These are phyloP conservation scores for Poeciliopsis paucimaculata DNA, from an alignment of 2,797 vertebrate species.

Conservation along the genomic window DNA sequence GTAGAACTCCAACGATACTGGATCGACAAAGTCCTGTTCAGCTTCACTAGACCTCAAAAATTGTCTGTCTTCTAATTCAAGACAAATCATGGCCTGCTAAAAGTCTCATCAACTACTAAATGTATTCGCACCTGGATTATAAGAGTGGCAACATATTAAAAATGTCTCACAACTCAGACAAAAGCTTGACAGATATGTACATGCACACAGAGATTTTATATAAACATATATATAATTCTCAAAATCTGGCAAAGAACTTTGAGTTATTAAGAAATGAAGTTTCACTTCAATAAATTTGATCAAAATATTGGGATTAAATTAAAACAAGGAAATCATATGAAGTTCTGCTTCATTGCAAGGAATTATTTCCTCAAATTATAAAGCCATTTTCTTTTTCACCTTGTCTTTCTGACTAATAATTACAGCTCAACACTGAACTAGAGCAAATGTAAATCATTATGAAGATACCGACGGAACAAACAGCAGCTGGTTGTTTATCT, in stretches of 20 bases:
- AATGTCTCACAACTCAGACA: too few relatives aligned
- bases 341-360: neutral
- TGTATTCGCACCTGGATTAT: slow-evolving; percentile 28
- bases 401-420: neutral
- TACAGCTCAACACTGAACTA: neutral
- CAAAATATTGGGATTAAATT: neutral
- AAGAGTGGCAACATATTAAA: neutral
- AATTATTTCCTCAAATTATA: neutral
- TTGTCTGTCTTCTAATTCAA: slow-evolving; percentile 45
- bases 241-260: neutral
- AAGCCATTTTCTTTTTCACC: neutral
- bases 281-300: neutral
- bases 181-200: neutral
- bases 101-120: slow-evolving; percentile 64
- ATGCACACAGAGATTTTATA: neutral
- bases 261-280: slow-evolving; percentile 7
- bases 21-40: slow-evolving; percentile 66
- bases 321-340: neutral
- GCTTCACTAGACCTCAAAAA: slow-evolving; percentile 46
- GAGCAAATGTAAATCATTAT: neutral
- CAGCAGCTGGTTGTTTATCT: slow-evolving; percentile 40
- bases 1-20: slow-evolving; percentile 31
- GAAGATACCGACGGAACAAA: slow-evolving; percentile 9
- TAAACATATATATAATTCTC: too few relatives aligned
- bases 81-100: slow-evolving; percentile 68